Conservation (phyloP, 2,797 vertebrate genomes). For the Hyperoplus lanceolatus region DNA sequence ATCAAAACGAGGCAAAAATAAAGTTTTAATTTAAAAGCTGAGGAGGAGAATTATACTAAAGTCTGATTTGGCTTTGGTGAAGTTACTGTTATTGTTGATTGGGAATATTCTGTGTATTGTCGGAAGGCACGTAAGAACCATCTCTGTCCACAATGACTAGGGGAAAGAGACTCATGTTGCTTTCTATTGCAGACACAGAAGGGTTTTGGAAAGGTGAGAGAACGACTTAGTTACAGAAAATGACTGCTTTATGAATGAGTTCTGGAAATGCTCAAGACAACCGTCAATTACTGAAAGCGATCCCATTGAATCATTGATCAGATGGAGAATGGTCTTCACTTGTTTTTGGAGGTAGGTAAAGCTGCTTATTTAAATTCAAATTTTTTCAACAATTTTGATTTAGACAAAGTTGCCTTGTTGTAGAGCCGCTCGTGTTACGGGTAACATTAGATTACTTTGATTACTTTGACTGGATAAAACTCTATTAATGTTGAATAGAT, state of each 20-base stretch:
- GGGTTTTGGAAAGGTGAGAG: background rate
- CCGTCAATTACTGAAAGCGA: background rate
- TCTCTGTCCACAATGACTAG: conserved; percentile 14
- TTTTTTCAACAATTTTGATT: background rate
- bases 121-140: conserved; percentile 49
- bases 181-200: too few species aligned
- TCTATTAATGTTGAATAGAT: too few species aligned
- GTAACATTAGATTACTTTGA: background rate
- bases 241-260: background rate
- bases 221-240: background rate
- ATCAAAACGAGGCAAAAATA: background rate
- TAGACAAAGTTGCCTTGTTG: background rate
- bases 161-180: too few species aligned
- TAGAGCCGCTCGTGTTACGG: background rate
- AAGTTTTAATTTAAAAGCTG: background rate
- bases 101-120: conserved; percentile 45
- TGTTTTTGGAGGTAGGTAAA: background rate
- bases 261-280: background rate
- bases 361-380: background rate
- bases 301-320: too few species aligned
- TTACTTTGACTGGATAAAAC: background rate
- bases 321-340: background rate
- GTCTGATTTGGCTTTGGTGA: background rate
- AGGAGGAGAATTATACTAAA: too few species aligned
- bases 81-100: conserved; percentile 43